Conservation (phyloP, 1,140 invertebrate genomes). For the Macrobrachium rosenbergii region DNA sequence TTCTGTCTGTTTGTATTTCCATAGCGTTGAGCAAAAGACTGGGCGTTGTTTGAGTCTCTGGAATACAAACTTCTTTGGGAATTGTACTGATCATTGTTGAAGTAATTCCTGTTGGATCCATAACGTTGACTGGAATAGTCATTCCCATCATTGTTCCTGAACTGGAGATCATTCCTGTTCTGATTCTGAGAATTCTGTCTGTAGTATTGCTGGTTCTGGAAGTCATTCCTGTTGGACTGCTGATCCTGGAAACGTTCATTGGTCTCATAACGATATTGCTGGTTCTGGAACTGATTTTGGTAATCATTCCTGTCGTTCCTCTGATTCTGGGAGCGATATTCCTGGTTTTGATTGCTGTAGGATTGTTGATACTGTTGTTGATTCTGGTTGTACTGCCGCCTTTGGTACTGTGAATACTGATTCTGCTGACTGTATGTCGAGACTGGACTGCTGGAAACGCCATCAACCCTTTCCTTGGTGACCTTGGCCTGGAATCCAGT, state of each 20-base stretch:
- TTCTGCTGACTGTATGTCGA: not conserved
- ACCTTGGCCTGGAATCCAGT: constrained; percentile 37
- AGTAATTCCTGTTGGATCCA: no score
- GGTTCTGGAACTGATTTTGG: constrained; percentile 1
- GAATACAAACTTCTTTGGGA: no score
- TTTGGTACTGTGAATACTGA: no score
- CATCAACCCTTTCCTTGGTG: not conserved
- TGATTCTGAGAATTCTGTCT: not conserved
- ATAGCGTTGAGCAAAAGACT: no score
- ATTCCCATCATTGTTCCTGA: not conserved
- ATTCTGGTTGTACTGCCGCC: not conserved
- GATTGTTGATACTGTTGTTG: not conserved
- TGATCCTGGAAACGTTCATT: not conserved
- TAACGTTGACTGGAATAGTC: not conserved
- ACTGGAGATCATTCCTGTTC: not conserved
- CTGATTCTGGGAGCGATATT: not conserved
- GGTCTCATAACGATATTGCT: not conserved
- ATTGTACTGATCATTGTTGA: no score
- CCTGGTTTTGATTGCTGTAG: not conserved
- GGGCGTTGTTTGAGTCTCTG: no score
- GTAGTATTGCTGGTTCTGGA: constrained; percentile 11
- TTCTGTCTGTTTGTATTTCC: no score
- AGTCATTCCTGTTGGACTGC: not conserved
- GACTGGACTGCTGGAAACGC: not conserved
- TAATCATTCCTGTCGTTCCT: not conserved